These are phyloP conservation scores for Anagrus nilaparvatae DNA, from an alignment of 1,140 invertebrate species.

Conservation along the genomic window DNA sequence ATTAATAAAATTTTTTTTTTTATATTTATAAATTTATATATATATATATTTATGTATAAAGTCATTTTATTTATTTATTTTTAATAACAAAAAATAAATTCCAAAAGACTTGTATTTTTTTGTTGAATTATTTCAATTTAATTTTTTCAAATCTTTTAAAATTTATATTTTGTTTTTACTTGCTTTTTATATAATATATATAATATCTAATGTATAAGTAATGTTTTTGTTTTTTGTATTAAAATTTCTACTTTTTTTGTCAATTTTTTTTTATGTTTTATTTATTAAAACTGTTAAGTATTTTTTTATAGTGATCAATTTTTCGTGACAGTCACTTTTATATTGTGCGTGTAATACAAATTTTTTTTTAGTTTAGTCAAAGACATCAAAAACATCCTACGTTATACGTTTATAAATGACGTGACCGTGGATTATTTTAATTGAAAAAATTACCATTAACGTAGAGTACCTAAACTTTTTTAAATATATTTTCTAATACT, in stretches of 20 bases:
- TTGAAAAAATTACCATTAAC: conserved; percentile 18
- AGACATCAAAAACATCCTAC: conserved; percentile 44
- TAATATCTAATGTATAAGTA: no score
- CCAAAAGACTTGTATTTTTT: no score
- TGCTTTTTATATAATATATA: no score
- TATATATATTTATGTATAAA: neutral
- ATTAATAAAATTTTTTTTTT: no score
- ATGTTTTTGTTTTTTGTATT: no score
- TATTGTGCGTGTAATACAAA: conserved; percentile 42
- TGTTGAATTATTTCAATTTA: no score
- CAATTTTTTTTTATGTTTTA: conserved; percentile 17
- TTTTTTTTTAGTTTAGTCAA: conserved; percentile 42
- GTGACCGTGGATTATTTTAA: conserved; percentile 33
- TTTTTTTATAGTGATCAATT: conserved; percentile 31
- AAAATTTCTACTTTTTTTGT: conserved; percentile 25
- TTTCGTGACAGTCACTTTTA: conserved; percentile 33
- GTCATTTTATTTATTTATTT: conserved; percentile 6
- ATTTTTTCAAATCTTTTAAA: no score
- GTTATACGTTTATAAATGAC: conserved; percentile 37
- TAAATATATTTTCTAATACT: no score
- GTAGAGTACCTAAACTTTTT: no score
- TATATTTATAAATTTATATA: no score
- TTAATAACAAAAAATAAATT: no score
- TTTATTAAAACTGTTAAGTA: conserved; percentile 31
- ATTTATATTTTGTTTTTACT: no score